Evolutionary conservation across 2,113 vertebrate species (phyloP), one percentile per base, ranked within the genome.

Genomic region (Pyxicephalus adspersus): DNA sequence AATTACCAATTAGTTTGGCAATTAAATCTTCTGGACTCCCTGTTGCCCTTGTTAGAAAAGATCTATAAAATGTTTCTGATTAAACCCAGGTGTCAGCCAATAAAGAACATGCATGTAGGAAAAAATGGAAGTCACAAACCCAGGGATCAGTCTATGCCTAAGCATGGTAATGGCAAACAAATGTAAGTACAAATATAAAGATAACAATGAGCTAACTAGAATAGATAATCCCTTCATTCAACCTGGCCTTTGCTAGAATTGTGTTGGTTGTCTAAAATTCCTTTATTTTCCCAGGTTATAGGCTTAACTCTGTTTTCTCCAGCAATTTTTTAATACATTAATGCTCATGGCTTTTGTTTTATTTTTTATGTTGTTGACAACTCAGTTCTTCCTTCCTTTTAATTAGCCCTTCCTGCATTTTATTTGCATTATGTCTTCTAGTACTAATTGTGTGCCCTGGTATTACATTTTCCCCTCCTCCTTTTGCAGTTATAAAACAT

Each of bases 1-100:
- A 78, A 67, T 78, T 78, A 78, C 64, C 64, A 66, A 78, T 78
- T 78, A 78, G 64, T 78, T 25, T 17, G 38, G 63, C 64, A 78
- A 78, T 67, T 78, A 79, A 79, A 68, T 18, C 54, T 67, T 64
- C 63, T 65, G 64, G 64, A 57, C 26, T 66, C 64, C 66, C 16
- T 38, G 51, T 29, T 16, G 22, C 76, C 54, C 65, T 26, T 29
- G 20, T 67, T 34, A 67, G 29, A 68, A 45, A 22, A 79, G 68
- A 58, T 64, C 64, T 38, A 79, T 79, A 68, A 79, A 78, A 45
- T 17, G 64, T 5, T 18, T 45, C 22, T 79, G 31, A 68, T 79
- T 68, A 23, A 68, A 79, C n/a, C 58, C 77, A 79, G 76, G 76
- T 68, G 64, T 52, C 9, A 38, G 31, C 20, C 31, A 68, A 60